phyloP scores from a whole-genome alignment of 2,113 vertebrate species.

The Nycticryphes semicollaris region DNA sequence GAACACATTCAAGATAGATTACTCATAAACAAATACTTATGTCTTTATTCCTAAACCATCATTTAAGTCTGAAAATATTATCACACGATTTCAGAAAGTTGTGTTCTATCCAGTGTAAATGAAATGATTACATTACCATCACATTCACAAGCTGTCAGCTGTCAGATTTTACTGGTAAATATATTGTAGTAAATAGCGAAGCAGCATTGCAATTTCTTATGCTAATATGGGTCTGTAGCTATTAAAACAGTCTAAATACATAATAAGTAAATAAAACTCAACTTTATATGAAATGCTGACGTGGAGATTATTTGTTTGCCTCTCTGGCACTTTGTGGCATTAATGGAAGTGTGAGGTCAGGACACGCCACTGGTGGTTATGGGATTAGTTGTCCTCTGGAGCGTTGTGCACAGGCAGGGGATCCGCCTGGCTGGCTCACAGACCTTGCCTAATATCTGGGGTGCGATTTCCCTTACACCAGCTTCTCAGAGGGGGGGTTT shows the following conservation, averaged over 20 bases:
- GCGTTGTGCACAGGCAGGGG: rapidly evolving
- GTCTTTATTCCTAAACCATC: slow-evolving; percentile 56
- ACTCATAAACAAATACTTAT: slow-evolving; percentile 62
- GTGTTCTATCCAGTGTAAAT: slow-evolving; percentile 46
- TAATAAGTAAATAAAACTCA: slow-evolving; percentile 49
- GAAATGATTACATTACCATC: slow-evolving; percentile 65
- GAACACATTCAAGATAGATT: slow-evolving; percentile 56
- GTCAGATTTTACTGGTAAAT: slow-evolving; percentile 68
- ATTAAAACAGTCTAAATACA: slow-evolving; percentile 53
- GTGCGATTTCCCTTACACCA: background rate
- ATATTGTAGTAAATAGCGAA: slow-evolving; percentile 49
- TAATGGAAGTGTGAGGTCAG: background rate
- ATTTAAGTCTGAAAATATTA: slow-evolving; percentile 58
- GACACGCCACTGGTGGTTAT: background rate
- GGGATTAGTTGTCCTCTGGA: background rate
- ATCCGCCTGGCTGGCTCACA: background rate
- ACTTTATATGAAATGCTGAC: background rate
- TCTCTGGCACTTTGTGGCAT: background rate
- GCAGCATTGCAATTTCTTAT: slow-evolving; percentile 59
- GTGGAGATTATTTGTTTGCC: background rate
- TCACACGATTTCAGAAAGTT: slow-evolving; percentile 28
- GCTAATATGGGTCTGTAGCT: slow-evolving; percentile 67
- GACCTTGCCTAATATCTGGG: background rate
- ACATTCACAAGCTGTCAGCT: slow-evolving; percentile 64
- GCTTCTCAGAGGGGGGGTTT: background rate